Base-by-base conservation (phyloP, 2,113 vertebrate genomes). In the Pelusios castaneus region DNA sequence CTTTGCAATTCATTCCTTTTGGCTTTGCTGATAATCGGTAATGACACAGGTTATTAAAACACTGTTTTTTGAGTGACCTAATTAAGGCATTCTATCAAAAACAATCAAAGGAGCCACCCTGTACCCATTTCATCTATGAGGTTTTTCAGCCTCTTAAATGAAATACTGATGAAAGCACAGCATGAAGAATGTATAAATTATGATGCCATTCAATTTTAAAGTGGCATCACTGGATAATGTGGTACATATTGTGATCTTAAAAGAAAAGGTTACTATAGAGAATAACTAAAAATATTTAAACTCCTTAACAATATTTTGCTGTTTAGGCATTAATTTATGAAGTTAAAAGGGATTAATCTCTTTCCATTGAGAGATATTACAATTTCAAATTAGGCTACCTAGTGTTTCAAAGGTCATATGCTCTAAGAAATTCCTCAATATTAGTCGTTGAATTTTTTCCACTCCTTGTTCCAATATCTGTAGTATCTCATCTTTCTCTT, bases 31-130 rank as follows among this genome's bases (percentile, higher is more conserved):
- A 52, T 52, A 14, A 52, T 97, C 90, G 34, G 82, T 97, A 97
- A 94, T 95, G 89, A 93, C 90, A 96, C 38, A 96, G 93, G 87
- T 97, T 97, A 97, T 97, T 98, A 96, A 97, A 98, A 96, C 82
- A 97, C 78, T 95, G 78, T 96, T 97, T 96, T 88, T 94, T 21
- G 52, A 77, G 70, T 96, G 91, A 95, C 91, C 89, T 97, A 97
- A 97, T 97, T 98, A 97, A 97, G 96, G 79, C 88, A 90, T 93
- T 97, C 80, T 34, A 96, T 97, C 94, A 97, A 95, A 97, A 97
- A 88, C 85, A 93, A 96, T 96, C 90, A 90, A 96, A 96, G 88
- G 76, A 97, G 67, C 52, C 82, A 88, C n/a, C 38, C 77, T 55
- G 45, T 51, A 73, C 75, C 60, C 38, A 75, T 92, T 87, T 76